Base-by-base conservation (phyloP, 53 echinoderm and acorn worm genomes). In the Arbacia lixula region DNA sequence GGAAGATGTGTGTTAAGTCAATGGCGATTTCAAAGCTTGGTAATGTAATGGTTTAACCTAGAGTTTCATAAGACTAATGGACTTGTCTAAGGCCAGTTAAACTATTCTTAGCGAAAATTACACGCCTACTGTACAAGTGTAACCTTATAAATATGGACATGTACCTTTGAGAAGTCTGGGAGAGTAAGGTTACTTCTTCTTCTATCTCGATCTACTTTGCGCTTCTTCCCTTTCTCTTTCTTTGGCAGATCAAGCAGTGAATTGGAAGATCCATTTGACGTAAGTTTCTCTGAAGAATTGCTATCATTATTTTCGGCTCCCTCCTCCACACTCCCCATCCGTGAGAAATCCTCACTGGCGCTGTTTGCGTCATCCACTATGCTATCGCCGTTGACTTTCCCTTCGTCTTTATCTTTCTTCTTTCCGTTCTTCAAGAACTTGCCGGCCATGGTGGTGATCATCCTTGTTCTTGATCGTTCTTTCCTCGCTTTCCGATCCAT, bases 111-210 rank as follows among this genome's bases (percentile, higher is more conserved):
- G n/a, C n/a, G n/a, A 46, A 8, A 46, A 46, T 10, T 46, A 8
- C 46, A 46, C 46, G 14, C 14, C 8, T 14, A 46, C 8, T 46
- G 46, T 46, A 46, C 46, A 46, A 10, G 14, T 46, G 14, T 46
- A 20, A 14, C 21, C 20, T 11, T 10, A 5, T 56, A 21, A 14
- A 17, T 16, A 56, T 20, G 5, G 12, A 21, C 5, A 5, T 12
- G 58, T 77, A 77, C 77, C 56, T 77, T 77, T 35, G 77, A 77
- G 77, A 77, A 77, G 27, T 77, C 77, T 41, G 77, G 77, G 6
- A 71, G 50, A 54, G 36, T 19, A 34, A 77, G 56, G 38, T 38
- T 39, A 14, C 36, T 77, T 58, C 77, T 77, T 14, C 77, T 58
- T 25, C 77, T 56, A 0, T 77, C 77, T 40, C 77, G 56, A 77